A percentile compares a stretch with the other conserved stretches of the same genome.
These are phyloP conservation scores for Lasius fuliginosus DNA, from an alignment of 2,888 invertebrate species.

Conservation along the genomic window DNA sequence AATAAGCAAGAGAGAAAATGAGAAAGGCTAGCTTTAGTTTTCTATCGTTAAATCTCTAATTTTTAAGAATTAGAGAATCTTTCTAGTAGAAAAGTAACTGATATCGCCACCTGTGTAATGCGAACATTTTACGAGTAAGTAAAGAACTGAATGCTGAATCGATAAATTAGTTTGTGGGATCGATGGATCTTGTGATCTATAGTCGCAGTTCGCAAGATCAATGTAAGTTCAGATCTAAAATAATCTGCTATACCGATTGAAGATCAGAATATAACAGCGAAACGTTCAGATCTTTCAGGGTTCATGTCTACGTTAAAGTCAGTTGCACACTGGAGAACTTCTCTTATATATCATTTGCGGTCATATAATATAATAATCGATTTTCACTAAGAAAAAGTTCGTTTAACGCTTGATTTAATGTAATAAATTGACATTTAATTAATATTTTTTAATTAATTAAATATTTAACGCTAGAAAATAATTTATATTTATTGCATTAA, in stretches of 20 bases:
- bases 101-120: neutral
- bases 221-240: neutral
- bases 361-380: neutral
- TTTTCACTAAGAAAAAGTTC: conserved; percentile 4
- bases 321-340: conserved; percentile 15
- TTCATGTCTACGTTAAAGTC: conserved; percentile 49
- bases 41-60: neutral
- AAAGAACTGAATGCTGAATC: neutral
- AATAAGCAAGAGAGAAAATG: neutral
- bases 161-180: conserved; percentile 28
- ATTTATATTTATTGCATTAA: neutral
- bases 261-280: neutral
- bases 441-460: neutral
- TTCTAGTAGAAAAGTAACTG: neutral
- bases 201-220: neutral
- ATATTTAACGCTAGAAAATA: neutral
- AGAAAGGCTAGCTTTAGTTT: neutral
- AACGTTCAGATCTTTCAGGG: neutral
- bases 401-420: neutral
- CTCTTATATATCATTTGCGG: neutral
- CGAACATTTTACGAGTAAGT: neutral
- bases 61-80: neutral
- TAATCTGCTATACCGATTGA: conserved; percentile 32
- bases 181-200: conserved; percentile 15
- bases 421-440: neutral